phyloP scores from a whole-genome alignment of 2,888 invertebrate species.

The Tanypteryx hageni region DNA sequence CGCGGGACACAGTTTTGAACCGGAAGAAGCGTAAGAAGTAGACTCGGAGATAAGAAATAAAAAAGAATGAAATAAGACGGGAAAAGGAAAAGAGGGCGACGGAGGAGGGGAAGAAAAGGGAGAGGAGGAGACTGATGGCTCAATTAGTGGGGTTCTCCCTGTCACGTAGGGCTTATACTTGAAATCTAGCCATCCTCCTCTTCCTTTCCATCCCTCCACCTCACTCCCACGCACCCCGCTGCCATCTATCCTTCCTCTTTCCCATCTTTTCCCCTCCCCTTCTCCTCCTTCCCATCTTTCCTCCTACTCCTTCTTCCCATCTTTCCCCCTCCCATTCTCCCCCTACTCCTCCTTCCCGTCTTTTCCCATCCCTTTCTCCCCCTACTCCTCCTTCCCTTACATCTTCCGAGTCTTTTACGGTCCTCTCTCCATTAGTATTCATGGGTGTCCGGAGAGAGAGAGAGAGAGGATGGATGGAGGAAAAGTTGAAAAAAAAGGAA shows the following conservation, averaged over 20 bases:
- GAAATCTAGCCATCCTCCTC: constrained; percentile 4
- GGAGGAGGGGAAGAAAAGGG: neutral
- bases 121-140: constrained; percentile 2
- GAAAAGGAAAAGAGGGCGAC: neutral
- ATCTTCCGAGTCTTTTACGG: neutral
- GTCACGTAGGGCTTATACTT: constrained; percentile 35
- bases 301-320: neutral
- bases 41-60: neutral
- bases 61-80: neutral
- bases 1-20: neutral
- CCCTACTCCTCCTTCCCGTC: neutral
- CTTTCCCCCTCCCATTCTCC: neutral
- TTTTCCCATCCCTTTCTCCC: neutral
- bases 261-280: neutral
- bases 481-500: neutral
- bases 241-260: neutral
- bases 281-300: neutral
- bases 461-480: too few species aligned
- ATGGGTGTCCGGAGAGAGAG: constrained; percentile 15
- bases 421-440: constrained; percentile 12
- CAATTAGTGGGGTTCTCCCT: constrained; percentile 16
- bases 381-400: neutral
- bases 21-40: neutral
- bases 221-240: neutral
- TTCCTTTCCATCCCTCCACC: neutral